Conservation (phyloP, 64 coral and sea anemone genomes). For the Trachythela sp. region DNA sequence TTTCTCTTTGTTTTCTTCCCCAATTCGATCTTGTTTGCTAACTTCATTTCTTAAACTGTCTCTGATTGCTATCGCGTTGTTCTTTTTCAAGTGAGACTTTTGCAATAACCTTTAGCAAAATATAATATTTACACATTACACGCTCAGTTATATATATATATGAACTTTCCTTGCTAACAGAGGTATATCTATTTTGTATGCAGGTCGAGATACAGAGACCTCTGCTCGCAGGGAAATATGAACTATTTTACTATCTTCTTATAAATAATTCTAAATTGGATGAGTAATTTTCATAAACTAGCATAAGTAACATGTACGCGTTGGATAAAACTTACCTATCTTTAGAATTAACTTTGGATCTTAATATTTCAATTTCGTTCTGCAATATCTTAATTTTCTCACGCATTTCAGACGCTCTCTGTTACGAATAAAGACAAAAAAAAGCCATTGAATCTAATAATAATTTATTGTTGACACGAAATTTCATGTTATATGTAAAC, state of each 20-base stretch:
- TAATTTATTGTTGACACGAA: background rate
- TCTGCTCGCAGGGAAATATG: no score
- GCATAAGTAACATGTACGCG: no score
- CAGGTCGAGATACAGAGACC: no score
- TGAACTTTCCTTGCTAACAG: no score
- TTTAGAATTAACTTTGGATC: constrained; percentile 99
- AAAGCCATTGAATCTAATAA: background rate
- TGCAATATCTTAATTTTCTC: constrained; percentile 98
- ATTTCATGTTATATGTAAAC: background rate
- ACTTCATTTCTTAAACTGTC: constrained; percentile 97
- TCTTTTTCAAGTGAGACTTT: constrained; percentile 79
- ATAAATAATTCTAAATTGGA: no score
- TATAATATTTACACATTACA: background rate
- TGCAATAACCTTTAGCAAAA: constrained; percentile 62
- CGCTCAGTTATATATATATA: background rate
- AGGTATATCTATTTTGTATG: no score
- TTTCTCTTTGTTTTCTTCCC: constrained; percentile 87
- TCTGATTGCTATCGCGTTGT: constrained; percentile 86
- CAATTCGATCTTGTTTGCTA: constrained; percentile 74
- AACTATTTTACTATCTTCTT: no score
- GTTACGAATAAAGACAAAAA: background rate
- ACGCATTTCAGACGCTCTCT: constrained; percentile 99
- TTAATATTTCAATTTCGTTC: constrained; percentile 98
- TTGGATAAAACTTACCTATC: constrained; percentile 94
- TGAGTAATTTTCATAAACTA: no score